A percentile compares a stretch with the other conserved stretches of the same genome.
These are phyloP conservation scores for Slavum lentiscoides DNA, from an alignment of 2,888 invertebrate species.

Conservation along the genomic window DNA sequence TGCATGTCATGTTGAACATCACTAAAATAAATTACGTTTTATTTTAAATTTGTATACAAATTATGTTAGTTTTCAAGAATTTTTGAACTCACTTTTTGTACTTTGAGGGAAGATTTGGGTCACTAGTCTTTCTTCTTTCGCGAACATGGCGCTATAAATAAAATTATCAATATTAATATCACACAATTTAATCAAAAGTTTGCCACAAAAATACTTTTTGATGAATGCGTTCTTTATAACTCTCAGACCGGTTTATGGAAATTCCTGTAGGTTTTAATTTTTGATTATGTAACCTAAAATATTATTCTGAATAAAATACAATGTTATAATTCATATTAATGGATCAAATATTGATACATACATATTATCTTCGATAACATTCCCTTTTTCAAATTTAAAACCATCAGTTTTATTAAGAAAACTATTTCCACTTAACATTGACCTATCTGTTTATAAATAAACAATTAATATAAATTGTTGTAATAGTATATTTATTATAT, in stretches of 20 bases:
- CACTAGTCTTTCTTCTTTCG: conserved; percentile 77
- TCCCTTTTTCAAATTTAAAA: conserved; percentile 16
- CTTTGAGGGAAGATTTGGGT: conserved; percentile 70
- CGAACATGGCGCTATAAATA: conserved; percentile 68
- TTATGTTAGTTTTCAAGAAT: not conserved
- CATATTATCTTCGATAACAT: conserved; percentile 30
- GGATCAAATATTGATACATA: conserved; percentile 7
- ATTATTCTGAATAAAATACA: not conserved
- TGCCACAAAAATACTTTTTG: conserved; percentile 60
- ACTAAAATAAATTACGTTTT: conserved; percentile 60
- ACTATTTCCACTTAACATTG: conserved; percentile 32
- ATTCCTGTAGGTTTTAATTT: conserved; percentile 58
- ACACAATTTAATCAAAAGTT: not conserved
- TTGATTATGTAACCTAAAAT: conserved; percentile 56
- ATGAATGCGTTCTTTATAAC: conserved; percentile 71
- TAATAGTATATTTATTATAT: not conserved
- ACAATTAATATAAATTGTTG: not conserved
- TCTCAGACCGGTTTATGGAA: conserved; percentile 70
- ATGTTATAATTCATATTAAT: not conserved
- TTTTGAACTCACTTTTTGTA: conserved; percentile 48
- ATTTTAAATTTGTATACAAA: not conserved
- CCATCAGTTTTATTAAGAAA: conserved; percentile 41
- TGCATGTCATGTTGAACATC: conserved; percentile 68
- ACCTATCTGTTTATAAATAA: conserved; percentile 6
- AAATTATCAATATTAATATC: conserved; percentile 15